Evolutionary conservation across 2,888 invertebrate species (phyloP), one percentile per base, ranked within the genome.

Genomic region (Adelognathus sp.): DNA sequence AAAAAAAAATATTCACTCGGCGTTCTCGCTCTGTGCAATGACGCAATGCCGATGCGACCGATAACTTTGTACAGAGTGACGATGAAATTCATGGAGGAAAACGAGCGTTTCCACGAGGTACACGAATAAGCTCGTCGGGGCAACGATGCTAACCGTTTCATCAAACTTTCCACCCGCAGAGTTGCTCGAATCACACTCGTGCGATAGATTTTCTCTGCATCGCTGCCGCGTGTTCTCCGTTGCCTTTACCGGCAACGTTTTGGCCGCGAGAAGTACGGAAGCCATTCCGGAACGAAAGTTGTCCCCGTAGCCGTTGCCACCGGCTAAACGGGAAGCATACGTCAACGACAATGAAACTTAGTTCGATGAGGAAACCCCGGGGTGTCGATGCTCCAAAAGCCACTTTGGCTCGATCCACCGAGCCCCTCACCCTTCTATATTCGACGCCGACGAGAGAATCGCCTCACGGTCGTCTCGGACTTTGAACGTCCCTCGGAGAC

Each of bases 1-100:
- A 21, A 24, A 46, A 11, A 21, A 21, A 24, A 46, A 46, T 46
- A 21, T 46, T 46, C 46, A 46, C 46, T 46, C 46, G 24, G 21
- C 3, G 21, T 11, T 21, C 18, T 11, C 21, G 3, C 46, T 18
- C n/a, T 9, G 24, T 11, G 31, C 31, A 6, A 7, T 29, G 29
- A 54, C 29, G 29, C 52, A n/a, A n/a, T 14, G 52, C 29, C 29
- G 14, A 14, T 29, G 11, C 36, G 36, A 58, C 11, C 21, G 36
- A 21, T n/a, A n/a, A n/a, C n/a, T n/a, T n/a, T n/a, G n/a, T n/a
- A n/a, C n/a, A n/a, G n/a, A n/a, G n/a, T n/a, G n/a, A n/a, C 89
- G 88, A 90, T 90, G 88, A 89, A 89, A 90, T 90, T 86, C 86
- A n/a, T n/a, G 88, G 88, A 89, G 86, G 86, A 87, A 82, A 85